Conservation (phyloP, 2,888 invertebrate species). For the Pseudococcus longispinus region DNA sequence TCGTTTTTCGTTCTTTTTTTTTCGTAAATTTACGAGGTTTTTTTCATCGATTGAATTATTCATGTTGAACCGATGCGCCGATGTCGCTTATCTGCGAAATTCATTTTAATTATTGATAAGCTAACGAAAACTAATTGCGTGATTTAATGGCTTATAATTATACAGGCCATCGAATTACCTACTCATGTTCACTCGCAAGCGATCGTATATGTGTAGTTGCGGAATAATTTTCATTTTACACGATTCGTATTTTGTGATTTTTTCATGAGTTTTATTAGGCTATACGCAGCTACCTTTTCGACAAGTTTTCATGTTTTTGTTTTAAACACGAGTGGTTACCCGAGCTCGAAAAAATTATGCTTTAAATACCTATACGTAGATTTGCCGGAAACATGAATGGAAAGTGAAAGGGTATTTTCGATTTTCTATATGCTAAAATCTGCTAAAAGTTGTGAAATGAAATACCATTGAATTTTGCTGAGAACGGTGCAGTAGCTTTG, state of each 20-base stretch:
- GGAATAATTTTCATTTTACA: slow-evolving; percentile 38
- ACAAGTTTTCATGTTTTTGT: neutral
- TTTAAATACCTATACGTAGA: too few relatives aligned
- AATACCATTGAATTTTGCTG: neutral
- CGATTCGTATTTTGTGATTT: slow-evolving; percentile 23
- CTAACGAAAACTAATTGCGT: slow-evolving; percentile 35
- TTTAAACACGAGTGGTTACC: neutral
- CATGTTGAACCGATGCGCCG: neutral
- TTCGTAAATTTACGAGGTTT: neutral
- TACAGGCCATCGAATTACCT: neutral
- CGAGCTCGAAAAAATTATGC: too few relatives aligned
- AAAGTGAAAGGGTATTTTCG: neutral
- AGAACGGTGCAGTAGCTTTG: neutral
- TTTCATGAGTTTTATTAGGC: neutral
- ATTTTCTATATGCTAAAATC: too few relatives aligned
- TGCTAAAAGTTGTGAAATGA: neutral
- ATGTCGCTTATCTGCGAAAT: slow-evolving; percentile 37
- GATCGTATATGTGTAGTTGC: neutral
- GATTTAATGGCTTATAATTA: slow-evolving; percentile 29
- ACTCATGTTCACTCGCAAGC: neutral
- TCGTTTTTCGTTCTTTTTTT: neutral
- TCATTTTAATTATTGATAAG: slow-evolving; percentile 40
- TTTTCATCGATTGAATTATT: slow-evolving; percentile 34
- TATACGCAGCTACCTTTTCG: neutral
- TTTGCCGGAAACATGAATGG: neutral